Percentiles rank a stretch among this genome's conserved stretches.
phyloP scores from a whole-genome alignment of 2,888 invertebrate species.

The Holacanthella duospinosa region DNA sequence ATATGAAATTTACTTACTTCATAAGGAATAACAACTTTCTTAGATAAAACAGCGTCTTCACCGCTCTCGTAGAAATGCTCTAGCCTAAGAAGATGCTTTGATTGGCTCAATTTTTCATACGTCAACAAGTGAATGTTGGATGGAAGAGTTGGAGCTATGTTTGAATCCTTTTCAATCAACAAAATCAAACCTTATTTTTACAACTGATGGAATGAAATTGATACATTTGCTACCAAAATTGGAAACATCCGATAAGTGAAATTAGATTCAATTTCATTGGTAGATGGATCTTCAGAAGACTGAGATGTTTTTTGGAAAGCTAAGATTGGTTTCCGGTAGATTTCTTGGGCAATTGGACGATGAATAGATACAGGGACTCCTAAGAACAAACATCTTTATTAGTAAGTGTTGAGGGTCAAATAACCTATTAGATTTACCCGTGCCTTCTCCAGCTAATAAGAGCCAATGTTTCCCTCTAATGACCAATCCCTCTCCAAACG shows the following conservation, averaged over 20 bases:
- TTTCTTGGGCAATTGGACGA: slow-evolving; percentile 29
- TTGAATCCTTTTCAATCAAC: slow-evolving; percentile 39
- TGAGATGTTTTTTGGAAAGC: slow-evolving; percentile 21
- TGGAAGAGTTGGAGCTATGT: slow-evolving; percentile 51
- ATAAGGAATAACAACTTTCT: slow-evolving; percentile 41
- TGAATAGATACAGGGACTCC: slow-evolving; percentile 28
- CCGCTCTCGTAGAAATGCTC: slow-evolving; percentile 62
- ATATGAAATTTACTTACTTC: background rate
- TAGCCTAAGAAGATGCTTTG: slow-evolving; percentile 56
- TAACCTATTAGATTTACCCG: slow-evolving; percentile 42
- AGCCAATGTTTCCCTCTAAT: slow-evolving; percentile 31
- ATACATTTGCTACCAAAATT: background rate
- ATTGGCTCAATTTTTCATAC: slow-evolving; percentile 61
- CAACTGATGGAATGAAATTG: background rate
- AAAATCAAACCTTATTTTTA: background rate
- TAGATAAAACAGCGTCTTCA: slow-evolving; percentile 51
- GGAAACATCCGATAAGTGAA: background rate
- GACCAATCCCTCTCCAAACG: slow-evolving; percentile 41
- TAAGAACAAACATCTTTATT: slow-evolving; percentile 10
- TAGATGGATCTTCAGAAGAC: background rate
- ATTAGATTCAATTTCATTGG: background rate
- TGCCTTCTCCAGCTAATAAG: slow-evolving; percentile 30
- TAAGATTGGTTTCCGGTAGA: slow-evolving; percentile 29
- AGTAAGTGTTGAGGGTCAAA: background rate
- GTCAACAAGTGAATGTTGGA: slow-evolving; percentile 65